Base-by-base conservation (phyloP, 1,140 invertebrate genomes). In the Diorhabda elongata region DNA sequence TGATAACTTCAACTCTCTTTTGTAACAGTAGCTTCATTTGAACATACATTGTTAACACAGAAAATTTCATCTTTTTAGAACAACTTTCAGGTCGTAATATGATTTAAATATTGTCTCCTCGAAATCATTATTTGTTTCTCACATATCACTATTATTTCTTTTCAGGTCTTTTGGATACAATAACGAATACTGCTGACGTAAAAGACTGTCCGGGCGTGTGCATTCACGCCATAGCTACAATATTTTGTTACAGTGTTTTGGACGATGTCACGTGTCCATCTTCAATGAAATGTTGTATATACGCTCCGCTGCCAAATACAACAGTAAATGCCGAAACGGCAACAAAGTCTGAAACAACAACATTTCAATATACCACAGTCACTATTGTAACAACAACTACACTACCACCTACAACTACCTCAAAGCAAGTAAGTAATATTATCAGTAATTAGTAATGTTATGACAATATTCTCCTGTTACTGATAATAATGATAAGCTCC, bases 191-290 rank as follows among this genome's bases (percentile, higher is more conserved):
- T 41, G 91, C 89, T 41, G 90, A 92, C 76, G 87, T 88, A 57
- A 92, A 91, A 76, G 90, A 93, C 74, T 95, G 93, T 80, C 92
- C 93, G 0, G 93, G 93, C 0, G 88, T 92, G 60, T 96, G 93
- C 78, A 90, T 94, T 44, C 92, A 94, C 76, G 86, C 91, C 4
- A 77, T 94, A 42, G 90, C 93, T 5, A 91, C 92, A 0, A 81
- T 94, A 45, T 92, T 94, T 73, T 95, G 93, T 79, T 89, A 91
- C 78, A 89, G 92, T 73, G 91, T 94, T 2, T 83, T 93, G 26
- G 91, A 94, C 57, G 88, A 94, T 76, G 88, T 92, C 5, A 87
- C 87, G 61, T 94, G 92, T 78, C 91, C 92, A 3, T 87, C 88
- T 26, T 89, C 87, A 69, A 92, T 93, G 91, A 87, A 91, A 77